These are phyloP conservation scores for Drosophila bifasciata DNA, from an alignment of 1,140 invertebrate species.

Conservation along the genomic window DNA sequence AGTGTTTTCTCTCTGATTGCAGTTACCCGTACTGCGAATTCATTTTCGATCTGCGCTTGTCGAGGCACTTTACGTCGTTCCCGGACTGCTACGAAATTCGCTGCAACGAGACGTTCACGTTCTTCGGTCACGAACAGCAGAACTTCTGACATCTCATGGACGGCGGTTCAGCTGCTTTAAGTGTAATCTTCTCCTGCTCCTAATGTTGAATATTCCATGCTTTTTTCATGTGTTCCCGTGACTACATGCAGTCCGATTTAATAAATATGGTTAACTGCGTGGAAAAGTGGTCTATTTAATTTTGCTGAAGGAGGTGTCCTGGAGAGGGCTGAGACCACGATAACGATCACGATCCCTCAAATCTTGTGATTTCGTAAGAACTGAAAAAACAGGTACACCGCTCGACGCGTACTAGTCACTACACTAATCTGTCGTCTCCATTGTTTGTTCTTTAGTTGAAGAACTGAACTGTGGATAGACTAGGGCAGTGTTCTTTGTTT, in stretches of 20 bases:
- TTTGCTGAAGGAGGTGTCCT: no score
- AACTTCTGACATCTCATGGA: constrained; percentile 34
- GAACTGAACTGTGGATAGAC: no score
- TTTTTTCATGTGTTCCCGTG: constrained; percentile 5
- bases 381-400: no score
- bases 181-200: not conserved
- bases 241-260: constrained; percentile 50
- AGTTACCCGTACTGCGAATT: constrained; percentile 81
- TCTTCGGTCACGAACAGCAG: constrained; percentile 65
- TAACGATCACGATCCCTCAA: no score
- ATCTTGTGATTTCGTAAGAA: no score
- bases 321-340: no score
- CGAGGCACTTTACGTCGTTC: constrained; percentile 75
- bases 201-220: not conserved
- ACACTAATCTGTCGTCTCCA: no score
- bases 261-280: constrained; percentile 52
- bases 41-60: constrained; percentile 81
- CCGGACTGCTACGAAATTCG: constrained; percentile 80
- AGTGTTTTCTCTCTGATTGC: constrained; percentile 38
- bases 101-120: constrained; percentile 81
- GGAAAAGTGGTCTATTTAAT: constrained; percentile 6
- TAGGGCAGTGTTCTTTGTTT: no score
- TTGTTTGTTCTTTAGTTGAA: no score
- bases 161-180: not conserved
- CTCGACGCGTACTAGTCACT: no score